These are phyloP conservation scores for Gallinago stenura DNA, from an alignment of 2,797 vertebrate species.

Conservation along the genomic window DNA sequence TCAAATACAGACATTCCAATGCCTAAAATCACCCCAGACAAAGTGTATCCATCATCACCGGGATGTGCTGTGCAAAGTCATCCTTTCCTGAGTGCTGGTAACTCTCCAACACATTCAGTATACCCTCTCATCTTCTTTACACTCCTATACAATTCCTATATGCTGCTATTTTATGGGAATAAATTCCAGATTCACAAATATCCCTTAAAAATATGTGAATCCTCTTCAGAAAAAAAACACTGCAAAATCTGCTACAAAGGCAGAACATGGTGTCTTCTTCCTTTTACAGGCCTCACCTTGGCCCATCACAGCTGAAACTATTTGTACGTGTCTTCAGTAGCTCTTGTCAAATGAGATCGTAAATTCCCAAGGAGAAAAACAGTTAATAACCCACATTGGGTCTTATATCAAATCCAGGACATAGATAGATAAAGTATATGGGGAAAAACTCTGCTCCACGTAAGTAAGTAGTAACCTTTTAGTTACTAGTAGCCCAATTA, in stretches of 20 bases:
- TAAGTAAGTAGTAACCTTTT: not conserved
- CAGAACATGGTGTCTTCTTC: not conserved
- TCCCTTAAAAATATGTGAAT: not conserved
- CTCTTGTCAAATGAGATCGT: not conserved
- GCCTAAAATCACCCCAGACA: not conserved
- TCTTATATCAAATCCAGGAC: not conserved
- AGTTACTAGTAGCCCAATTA: not conserved
- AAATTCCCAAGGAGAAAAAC: not conserved
- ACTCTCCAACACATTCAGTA: not conserved
- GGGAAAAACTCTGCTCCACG: not conserved
- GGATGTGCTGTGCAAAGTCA: not conserved
- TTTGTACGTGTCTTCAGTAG: not conserved
- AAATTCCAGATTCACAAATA: not conserved
- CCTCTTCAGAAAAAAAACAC: not conserved
- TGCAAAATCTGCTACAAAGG: not conserved
- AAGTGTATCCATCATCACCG: not conserved
- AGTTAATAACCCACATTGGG: not conserved
- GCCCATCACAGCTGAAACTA: not conserved
- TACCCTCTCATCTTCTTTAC: not conserved
- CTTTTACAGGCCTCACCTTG: not conserved
- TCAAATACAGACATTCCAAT: not conserved
- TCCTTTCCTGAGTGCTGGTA: not conserved
- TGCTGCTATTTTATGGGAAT: not conserved
- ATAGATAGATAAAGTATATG: not conserved
- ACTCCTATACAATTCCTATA: rapidly evolving